Base-by-base conservation (phyloP, 2,888 invertebrate genomes). In the Perithous albicinctus region DNA sequence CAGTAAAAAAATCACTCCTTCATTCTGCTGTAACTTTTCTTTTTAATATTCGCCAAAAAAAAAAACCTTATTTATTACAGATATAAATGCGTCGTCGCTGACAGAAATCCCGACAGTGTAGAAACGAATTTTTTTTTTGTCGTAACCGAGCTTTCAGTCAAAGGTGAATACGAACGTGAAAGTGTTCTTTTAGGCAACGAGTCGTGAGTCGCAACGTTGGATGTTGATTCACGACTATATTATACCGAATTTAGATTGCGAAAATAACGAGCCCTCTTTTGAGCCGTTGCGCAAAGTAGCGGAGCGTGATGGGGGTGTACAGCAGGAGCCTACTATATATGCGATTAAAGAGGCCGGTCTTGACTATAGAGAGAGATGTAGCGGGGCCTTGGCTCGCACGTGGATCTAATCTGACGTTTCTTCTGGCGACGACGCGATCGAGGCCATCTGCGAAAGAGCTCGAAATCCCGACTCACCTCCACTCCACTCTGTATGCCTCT, bases 401-500 rank as follows among this genome's bases (percentile, higher is more conserved):
- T 86, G 84, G 77, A 82, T 78, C 51, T 70, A 46, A 75, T 85
- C 80, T 84, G 84, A 84, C 84, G 83, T 82, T 85, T 85, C 73
- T 61, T 73, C 77, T 66, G 72, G 75, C 74, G 32, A 67, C 78
- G 75, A n/a, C n/a, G 48, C 41, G 75, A 66, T 83, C 78, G 83
- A 77, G 80, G 82, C 80, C 78, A 79, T 69, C 51, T 15, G 76
- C 54, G 56, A 59, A n/a, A n/a, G n/a, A n/a, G 54, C 54, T 54
- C 43, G 32, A 32, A 26, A 63, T 23, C 4, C 7, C 51, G 35
- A 38, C 64, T 66, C 48, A 8, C 20, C 63, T n/a, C n/a, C n/a
- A n/a, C n/a, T n/a, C 20, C 46, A 51, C 48, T 15, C 26, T n/a
- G 29, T 35, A 56, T 59, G 41, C 35, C 61, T 7, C 20, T 32